Conservation (phyloP, 1,140 invertebrate species). For the Atta colombica region DNA sequence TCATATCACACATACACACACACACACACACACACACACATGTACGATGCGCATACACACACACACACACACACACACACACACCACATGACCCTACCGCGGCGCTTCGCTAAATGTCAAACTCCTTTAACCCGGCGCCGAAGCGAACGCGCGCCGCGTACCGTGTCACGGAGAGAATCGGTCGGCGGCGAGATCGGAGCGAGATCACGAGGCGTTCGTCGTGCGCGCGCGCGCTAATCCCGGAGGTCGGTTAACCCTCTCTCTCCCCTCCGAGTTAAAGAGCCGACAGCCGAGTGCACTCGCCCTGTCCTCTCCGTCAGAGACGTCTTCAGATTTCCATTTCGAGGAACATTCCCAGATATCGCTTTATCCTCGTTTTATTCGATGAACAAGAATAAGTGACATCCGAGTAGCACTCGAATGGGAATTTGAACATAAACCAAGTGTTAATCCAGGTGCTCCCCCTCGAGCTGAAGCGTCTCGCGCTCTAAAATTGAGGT, state of each 20-base stretch:
- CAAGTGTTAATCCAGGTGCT: background rate
- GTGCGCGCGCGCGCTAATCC: background rate
- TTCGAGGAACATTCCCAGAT: too few species aligned
- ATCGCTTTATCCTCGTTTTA: too few species aligned
- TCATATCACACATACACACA: background rate
- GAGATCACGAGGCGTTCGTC: constrained; percentile 12
- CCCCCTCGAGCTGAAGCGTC: background rate
- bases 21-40: background rate
- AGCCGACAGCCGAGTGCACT: constrained; percentile 4
- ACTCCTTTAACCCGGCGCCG: constrained; percentile 48
- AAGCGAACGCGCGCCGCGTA: background rate
- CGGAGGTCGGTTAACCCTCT: constrained; percentile 14
- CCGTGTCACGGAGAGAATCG: background rate
- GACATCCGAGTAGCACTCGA: too few species aligned
- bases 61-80: background rate
- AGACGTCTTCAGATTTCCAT: too few species aligned
- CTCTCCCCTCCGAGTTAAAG: background rate
- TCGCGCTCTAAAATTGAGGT: constrained; percentile 36
- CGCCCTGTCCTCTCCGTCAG: constrained; percentile 11
- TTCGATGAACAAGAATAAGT: too few species aligned
- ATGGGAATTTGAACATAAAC: too few species aligned
- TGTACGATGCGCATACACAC: background rate
- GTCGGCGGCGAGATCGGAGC: background rate
- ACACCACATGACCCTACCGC: constrained; percentile 37
- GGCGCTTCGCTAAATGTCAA: constrained; percentile 60